Conservation (phyloP, 2,113 vertebrate genomes). For the Ictalurus punctatus region DNA sequence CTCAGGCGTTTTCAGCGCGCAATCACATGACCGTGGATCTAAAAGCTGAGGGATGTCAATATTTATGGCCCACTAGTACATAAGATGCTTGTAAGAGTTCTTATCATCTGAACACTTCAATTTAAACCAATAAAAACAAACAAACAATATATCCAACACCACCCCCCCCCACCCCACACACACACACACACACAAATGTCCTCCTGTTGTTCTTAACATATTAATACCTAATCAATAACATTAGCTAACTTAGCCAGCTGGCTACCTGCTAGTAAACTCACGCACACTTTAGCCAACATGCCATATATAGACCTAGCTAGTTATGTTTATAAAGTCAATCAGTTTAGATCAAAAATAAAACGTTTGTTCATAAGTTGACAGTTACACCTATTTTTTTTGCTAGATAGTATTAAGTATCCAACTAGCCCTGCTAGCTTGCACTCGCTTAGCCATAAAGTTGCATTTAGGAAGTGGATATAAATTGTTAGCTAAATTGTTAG, state of each 20-base stretch:
- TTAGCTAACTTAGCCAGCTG: neutral
- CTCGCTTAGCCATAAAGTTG: neutral
- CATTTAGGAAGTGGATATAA: neutral
- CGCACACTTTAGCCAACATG: neutral
- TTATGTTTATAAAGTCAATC: neutral
- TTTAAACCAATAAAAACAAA: neutral
- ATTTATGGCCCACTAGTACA: constrained; percentile 1
- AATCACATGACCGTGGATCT: neutral
- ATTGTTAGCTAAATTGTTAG: neutral
- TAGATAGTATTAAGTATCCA: neutral
- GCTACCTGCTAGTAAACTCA: neutral
- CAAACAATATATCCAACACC: neutral
- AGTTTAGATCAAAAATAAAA: neutral
- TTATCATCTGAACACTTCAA: neutral
- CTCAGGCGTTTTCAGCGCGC: neutral
- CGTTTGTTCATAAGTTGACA: neutral
- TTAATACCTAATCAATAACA: neutral
- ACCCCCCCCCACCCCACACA: too few species aligned
- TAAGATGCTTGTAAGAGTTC: neutral
- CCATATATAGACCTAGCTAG: neutral
- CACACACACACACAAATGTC: too few species aligned
- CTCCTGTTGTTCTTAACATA: neutral
- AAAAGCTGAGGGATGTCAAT: neutral
- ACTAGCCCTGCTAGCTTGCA: neutral
- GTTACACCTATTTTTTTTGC: neutral